Evolutionary conservation across 2,888 invertebrate species (phyloP).

Genomic region (Buathra laborator): DNA sequence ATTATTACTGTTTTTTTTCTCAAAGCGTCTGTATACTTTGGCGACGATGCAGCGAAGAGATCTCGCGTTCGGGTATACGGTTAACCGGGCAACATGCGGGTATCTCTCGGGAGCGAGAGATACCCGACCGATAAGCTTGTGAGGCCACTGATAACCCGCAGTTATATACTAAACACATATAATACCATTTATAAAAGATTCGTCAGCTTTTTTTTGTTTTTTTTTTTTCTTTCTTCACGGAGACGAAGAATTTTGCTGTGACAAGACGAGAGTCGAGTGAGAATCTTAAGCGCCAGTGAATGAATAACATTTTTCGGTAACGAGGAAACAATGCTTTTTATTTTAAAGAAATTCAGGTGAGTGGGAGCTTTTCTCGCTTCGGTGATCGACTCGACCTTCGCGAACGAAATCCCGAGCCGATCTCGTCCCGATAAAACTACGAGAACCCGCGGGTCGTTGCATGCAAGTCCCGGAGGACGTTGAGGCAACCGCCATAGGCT

Average conservation of each 20-base stretch:
- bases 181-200: conserved; percentile 18
- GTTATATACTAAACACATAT: conserved; percentile 22
- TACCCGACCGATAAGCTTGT: conserved; percentile 70
- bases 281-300: not conserved
- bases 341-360: conserved; percentile 41
- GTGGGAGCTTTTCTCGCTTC: conserved; percentile 64
- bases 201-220: not conserved
- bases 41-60: conserved; percentile 52
- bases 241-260: not conserved
- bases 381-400: conserved; percentile 67
- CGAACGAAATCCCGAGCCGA: conserved; percentile 62
- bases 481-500: conserved; percentile 6
- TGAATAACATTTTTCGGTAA: not conserved
- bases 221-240: not conserved
- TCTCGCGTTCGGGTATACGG: conserved; percentile 26
- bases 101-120: conserved; percentile 70
- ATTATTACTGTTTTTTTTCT: conserved; percentile 18
- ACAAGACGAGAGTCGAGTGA: not conserved
- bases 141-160: conserved; percentile 66
- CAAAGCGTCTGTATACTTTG: not conserved
- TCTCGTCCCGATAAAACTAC: conserved; percentile 60
- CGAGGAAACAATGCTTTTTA: not conserved
- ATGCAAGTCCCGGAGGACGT: conserved; percentile 53
- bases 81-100: conserved; percentile 37
- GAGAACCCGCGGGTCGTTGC: conserved; percentile 48